These are phyloP conservation scores for Sphecodes monilicornis DNA, from an alignment of 2,888 invertebrate species.

Conservation along the genomic window DNA sequence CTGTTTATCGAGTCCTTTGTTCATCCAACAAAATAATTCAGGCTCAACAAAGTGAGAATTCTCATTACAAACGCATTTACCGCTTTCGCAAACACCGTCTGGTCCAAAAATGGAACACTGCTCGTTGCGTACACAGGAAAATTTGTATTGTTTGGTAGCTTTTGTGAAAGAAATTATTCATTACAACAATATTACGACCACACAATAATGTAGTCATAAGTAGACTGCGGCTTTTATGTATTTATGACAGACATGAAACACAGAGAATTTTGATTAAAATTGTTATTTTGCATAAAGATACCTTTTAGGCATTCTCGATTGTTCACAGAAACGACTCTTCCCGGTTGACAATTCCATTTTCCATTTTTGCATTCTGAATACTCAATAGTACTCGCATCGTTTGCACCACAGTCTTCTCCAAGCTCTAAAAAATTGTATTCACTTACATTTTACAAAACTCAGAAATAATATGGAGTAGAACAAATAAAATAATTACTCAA, in stretches of 20 bases:
- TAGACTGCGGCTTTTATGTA: background rate
- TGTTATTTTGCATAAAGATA: slow-evolving; percentile 47
- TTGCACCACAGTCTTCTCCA: slow-evolving; percentile 71
- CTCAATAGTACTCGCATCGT: slow-evolving; percentile 48
- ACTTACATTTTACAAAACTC: background rate
- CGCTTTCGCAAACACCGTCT: slow-evolving; percentile 67
- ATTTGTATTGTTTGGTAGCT: slow-evolving; percentile 66
- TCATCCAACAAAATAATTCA: slow-evolving; percentile 78
- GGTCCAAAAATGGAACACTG: slow-evolving; percentile 78
- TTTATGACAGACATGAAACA: background rate
- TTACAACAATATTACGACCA: background rate
- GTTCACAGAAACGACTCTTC: slow-evolving; percentile 64
- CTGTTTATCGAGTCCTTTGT: slow-evolving; percentile 66
- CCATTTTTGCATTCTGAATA: slow-evolving; percentile 70
- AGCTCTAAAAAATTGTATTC: slow-evolving; percentile 69
- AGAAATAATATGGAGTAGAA: background rate
- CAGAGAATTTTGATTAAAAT: background rate
- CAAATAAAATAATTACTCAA: background rate
- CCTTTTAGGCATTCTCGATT: slow-evolving; percentile 75
- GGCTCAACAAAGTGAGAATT: slow-evolving; percentile 71
- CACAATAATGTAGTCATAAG: background rate
- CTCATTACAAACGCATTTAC: slow-evolving; percentile 72
- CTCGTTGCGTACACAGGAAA: slow-evolving; percentile 67
- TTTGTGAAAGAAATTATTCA: background rate
- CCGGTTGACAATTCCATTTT: slow-evolving; percentile 71